Evolutionary conservation across 1,140 invertebrate genomes (phyloP).

Genomic region (Triops longicaudatus): DNA sequence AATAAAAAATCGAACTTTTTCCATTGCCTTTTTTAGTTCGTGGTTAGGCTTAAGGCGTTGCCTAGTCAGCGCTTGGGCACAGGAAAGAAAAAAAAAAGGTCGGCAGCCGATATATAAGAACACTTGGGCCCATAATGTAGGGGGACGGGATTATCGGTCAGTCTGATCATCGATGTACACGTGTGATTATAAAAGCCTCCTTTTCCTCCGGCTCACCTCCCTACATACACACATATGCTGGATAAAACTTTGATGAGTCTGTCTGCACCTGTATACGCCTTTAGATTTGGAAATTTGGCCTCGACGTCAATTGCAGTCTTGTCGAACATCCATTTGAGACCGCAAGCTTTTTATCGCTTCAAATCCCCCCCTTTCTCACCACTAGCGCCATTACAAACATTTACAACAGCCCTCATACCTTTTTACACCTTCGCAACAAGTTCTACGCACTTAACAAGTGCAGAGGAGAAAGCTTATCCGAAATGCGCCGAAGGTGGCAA

Average conservation of each 20-base stretch:
- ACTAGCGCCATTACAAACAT: no score
- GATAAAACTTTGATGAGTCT: background rate
- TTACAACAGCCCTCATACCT: no score
- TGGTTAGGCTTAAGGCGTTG: background rate
- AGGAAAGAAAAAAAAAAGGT: background rate
- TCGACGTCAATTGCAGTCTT: background rate
- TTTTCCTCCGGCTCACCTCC: no score
- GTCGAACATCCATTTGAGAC: background rate
- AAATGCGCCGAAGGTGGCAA: no score
- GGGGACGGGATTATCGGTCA: conserved; percentile 5
- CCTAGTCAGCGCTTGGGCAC: background rate
- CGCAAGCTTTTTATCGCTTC: background rate
- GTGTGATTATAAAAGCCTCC: conserved; percentile 1
- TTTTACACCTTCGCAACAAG: no score
- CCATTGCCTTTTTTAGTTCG: background rate
- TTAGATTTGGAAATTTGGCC: background rate
- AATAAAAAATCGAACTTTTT: background rate
- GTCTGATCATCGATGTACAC: conserved; percentile 5
- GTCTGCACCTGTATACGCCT: background rate
- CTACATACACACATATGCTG: no score
- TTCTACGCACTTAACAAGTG: no score
- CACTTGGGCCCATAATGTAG: background rate
- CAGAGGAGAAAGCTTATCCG: no score
- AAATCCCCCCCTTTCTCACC: no score
- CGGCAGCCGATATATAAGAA: no score